Conservation (phyloP, 1,140 invertebrate species). For the Akabosia matsudoensis region DNA sequence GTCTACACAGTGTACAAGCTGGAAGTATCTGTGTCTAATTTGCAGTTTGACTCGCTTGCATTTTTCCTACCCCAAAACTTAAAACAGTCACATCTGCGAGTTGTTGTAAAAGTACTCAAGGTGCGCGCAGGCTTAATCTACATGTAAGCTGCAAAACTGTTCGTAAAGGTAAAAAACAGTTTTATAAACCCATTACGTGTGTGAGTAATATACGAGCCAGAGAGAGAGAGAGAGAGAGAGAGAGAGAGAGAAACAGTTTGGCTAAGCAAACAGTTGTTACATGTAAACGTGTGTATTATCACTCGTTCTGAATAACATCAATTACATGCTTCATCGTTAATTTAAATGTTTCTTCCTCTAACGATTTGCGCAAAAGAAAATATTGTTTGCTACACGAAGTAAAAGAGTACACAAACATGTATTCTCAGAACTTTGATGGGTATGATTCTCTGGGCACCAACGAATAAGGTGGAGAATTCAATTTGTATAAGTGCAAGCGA, state of each 20-base stretch:
- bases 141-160: no score
- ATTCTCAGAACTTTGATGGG: no score
- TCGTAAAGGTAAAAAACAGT: no score
- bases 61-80: not conserved
- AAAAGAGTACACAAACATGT: no score
- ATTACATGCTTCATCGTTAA: conserved; percentile 25
- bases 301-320: conserved; percentile 11
- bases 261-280: conserved; percentile 9
- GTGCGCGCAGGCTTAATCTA: no score
- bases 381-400: not conserved
- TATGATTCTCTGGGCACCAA: no score
- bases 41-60: no score
- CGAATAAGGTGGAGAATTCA: not conserved
- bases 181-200: not conserved
- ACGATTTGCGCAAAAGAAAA: not conserved
- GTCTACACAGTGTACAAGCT: no score
- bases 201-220: not conserved
- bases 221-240: conserved; percentile 4
- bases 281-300: conserved; percentile 21
- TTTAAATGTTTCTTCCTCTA: conserved; percentile 23
- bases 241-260: conserved; percentile 9
- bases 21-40: no score
- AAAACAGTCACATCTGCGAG: not conserved
- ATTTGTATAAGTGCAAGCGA: conserved; percentile 3
- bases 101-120: not conserved